phyloP scores from a whole-genome alignment of 2,888 invertebrate genomes.

The Caenorhabditis drosophilae region DNA sequence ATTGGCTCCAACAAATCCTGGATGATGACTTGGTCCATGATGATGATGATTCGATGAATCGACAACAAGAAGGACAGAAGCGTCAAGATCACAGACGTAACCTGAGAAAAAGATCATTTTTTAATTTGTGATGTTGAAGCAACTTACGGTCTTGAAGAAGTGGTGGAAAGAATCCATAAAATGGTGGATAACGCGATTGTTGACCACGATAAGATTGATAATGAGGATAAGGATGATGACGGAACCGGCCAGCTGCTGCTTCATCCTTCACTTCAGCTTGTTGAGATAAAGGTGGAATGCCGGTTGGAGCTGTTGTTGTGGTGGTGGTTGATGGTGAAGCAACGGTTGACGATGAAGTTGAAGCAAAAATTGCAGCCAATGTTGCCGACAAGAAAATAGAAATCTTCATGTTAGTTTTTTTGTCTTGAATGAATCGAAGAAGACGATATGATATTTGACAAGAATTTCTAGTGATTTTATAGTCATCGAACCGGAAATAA shows the following conservation, averaged over 20 bases:
- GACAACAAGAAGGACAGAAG: slow-evolving; percentile 54
- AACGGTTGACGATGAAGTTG: background rate
- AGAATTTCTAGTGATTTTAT: too few species aligned
- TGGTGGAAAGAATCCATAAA: slow-evolving; percentile 40
- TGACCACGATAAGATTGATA: slow-evolving; percentile 8
- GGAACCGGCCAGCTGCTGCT: slow-evolving; percentile 33
- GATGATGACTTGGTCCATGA: too few species aligned
- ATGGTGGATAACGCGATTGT: too few species aligned
- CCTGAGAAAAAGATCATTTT: slow-evolving; percentile 30
- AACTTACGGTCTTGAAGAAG: slow-evolving; percentile 44
- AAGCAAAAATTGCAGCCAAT: slow-evolving; percentile 22
- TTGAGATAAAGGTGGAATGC: too few species aligned
- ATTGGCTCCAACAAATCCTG: too few species aligned
- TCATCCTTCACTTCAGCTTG: slow-evolving; percentile 29
- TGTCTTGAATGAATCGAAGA: too few species aligned
- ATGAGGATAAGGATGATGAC: slow-evolving; percentile 6
- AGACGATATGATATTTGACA: too few species aligned
- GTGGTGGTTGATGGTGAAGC: background rate
- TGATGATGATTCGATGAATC: slow-evolving; percentile 31
- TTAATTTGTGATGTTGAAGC: background rate
- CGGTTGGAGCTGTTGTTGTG: slow-evolving; percentile 3
- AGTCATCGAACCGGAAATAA: too few species aligned
- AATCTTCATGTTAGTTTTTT: too few species aligned
- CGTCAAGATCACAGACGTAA: slow-evolving; percentile 57
- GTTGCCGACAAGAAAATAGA: too few species aligned